Evolutionary conservation across 1,140 invertebrate species (phyloP), one percentile per base, ranked within the genome.

Genomic region (Monomorium pharaonis): DNA sequence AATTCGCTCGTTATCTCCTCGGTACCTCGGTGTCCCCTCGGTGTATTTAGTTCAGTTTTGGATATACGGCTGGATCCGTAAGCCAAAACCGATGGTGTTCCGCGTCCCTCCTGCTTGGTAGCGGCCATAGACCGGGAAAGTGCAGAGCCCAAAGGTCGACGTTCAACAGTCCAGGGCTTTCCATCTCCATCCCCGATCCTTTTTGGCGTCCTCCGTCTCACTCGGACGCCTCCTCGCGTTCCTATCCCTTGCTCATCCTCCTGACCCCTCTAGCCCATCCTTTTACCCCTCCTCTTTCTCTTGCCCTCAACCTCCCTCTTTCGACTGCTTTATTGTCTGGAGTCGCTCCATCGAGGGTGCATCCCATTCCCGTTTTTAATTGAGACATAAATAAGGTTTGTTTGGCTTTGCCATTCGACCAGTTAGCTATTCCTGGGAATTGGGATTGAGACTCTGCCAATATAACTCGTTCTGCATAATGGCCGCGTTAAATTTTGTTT

Each of bases 321-420:
- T 92, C 89, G 93, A 93, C 92, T 95, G 94, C 94, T 95, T 95
- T 95, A 95, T 95, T 94, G 94, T 94, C 94, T 93, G 93, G 92
- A 94, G 94, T 92, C 91, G 93, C 94, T 95, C 93, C 93, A 94
- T 95, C 93, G 94, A 94, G 94, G 94, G 94, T 95, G 94, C 94
- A 95, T 95, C 94, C 94, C 93, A 95, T 95, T 95, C 93, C 94
- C 93, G 83, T 93, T 93, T 95, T 95, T 95, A 95, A 95, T 95
- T 95, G 94, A 95, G 94, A 95, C 94, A 95, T 95, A 95, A 95
- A 95, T 95, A 95, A 95, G 94, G 94, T 95, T 95, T 95, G 94
- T 95, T 95, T 95, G 94, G 94, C 94, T 95, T 95, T 93, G 93
- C 94, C 92, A 93, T 93, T 92, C 91, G 85, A 84, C 92, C 86